Base-by-base conservation (phyloP, 64 coral and sea anemone species). In the Actinia equina region DNA sequence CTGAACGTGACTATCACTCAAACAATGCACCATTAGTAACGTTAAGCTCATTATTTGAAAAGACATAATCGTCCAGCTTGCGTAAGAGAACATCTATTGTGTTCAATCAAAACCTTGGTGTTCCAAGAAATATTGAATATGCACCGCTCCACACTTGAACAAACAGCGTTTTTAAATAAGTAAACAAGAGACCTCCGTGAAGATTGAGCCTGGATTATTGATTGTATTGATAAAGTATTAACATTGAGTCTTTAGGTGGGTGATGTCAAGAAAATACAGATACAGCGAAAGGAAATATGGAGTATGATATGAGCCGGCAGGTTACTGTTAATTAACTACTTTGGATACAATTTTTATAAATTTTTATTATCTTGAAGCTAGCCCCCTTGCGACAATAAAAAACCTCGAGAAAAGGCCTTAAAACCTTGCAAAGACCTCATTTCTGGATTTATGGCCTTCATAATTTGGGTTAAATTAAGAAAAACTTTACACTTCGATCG, bases 221-320 rank as follows among this genome's bases (percentile, higher is more conserved):
- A 65, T 7, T 65, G 62, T 65, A 65, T 25, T 65, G 62, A 65
- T 65, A 65, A 22, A 65, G 62, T n/a, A 65, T 65, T 65, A 65
- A 22, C 6, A 23, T 65, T 65, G 23, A 65, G 23, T 65, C 62
- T 65, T 65, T 65, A 65, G 62, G 20, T 65, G 62, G 22, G 62
- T 20, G n/a, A 65, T 65, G 62, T 65, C 62, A 65, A 65, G 62
- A 19, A 60, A 65, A 65, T 37, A 37, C 1, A 65, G 62, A 65
- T 65, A 65, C 62, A 65, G 62, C 19, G 62, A 65, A 57, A 65
- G 62, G 62, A 65, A 65, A 65, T 65, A 65, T 23, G 62, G 59
- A n/a, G n/a, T 20, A 65, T 65, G n/a, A 65, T 25, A 5, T 25
- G 62, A 5, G 7, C 20, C 20, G 62, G n/a, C 6, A 57, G 55